Base-by-base conservation (phyloP, 2,113 vertebrate species). In the Mola mola region DNA sequence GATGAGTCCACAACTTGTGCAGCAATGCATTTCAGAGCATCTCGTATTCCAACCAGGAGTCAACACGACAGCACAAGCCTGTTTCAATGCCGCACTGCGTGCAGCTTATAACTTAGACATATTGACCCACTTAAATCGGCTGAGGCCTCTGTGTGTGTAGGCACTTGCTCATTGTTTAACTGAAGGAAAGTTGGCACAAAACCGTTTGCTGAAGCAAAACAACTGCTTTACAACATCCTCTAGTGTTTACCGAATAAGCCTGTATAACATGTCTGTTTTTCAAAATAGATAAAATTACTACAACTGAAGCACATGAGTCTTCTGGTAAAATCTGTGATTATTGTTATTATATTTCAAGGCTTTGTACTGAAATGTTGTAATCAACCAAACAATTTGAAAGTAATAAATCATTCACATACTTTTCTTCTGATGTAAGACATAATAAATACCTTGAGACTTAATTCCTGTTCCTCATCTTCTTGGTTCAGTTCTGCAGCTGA, bases 61-160 rank as follows among this genome's bases (percentile, higher is more conserved):
- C 74, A 59, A 51, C 58, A 71, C 63, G 75, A 81, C 81, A 65
- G 44, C 49, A 38, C 60, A 66, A 28, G 82, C 59, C 48, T 68
- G 68, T 65, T 79, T 55, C 41, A 48, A 43, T 10, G 22, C 55
- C 58, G 56, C 43, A 43, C 40, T 12, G 11, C 59, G 63, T 51
- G 47, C 40, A 37, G 56, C 51, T 4, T 76, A 66, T 64, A 73
- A 65, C 76, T 49, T 31, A 66, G 69, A 66, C 78, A 80, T 55
- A 82, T 48, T 87, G 79, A 85, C 81, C 81, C 67, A 81, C 57
- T 84, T 76, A 62, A 60, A 66, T 55, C 0, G 15, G 33, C 71
- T 37, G 22, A 33, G 48, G 51, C 41, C 49, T 43, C 57, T 55
- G 42, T 33, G 26, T 61, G 49, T 36, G 25, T 53, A 74, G 60